These are phyloP conservation scores for Aplodontia rufa DNA, from an alignment of 2,113 vertebrate species.

Conservation along the genomic window DNA sequence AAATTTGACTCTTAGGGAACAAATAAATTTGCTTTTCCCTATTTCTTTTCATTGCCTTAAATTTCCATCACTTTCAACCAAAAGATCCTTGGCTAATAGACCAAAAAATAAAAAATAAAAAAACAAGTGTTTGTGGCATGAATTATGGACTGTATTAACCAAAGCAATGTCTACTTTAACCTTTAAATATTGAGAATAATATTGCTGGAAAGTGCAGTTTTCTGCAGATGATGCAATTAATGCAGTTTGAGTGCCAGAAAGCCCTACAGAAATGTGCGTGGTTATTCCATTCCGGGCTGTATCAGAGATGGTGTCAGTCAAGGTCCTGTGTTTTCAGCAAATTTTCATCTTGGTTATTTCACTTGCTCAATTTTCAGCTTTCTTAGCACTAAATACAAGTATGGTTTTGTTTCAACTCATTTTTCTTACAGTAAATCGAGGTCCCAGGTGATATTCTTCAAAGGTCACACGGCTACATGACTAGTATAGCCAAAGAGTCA, in stretches of 20 bases:
- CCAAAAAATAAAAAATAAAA: conserved; percentile 29
- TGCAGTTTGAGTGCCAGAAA: background rate
- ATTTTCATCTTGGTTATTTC: background rate
- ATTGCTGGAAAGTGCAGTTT: background rate
- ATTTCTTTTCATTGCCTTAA: conserved; percentile 17
- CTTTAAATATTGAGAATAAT: background rate
- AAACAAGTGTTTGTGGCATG: background rate
- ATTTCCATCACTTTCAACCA: background rate
- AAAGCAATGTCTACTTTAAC: background rate
- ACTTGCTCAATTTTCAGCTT: background rate
- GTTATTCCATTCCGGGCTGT: background rate
- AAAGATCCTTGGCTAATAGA: background rate
- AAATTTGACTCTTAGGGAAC: background rate
- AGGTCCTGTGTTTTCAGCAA: background rate
- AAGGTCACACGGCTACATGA: background rate
- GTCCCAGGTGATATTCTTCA: background rate
- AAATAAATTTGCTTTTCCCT: background rate
- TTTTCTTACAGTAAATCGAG: background rate
- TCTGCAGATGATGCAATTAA: background rate
- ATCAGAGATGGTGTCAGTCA: background rate
- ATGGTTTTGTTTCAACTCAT: background rate
- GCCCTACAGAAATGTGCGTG: background rate
- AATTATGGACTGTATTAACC: background rate
- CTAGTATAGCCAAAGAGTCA: background rate
- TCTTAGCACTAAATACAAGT: background rate